Conservation (phyloP, 2,113 vertebrate genomes). For the Poecilia latipinna region DNA sequence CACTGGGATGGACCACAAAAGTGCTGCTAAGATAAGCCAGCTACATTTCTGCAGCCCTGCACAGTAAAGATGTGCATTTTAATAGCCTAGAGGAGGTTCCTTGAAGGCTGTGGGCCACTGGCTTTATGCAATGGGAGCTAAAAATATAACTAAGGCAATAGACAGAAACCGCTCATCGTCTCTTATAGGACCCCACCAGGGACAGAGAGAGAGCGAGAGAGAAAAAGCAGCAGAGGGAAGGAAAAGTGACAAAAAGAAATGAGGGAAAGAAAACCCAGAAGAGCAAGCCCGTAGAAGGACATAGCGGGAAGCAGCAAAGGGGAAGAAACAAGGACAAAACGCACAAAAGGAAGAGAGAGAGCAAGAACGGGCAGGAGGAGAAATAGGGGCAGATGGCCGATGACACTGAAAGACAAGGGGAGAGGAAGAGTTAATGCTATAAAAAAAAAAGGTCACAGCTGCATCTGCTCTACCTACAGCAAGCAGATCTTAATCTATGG, state of each 20-base stretch:
- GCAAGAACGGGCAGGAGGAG: conserved; percentile 7
- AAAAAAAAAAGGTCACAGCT: conserved; percentile 60
- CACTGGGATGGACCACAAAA: conserved; percentile 18
- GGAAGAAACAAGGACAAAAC: conserved; percentile 59
- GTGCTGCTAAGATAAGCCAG: conserved; percentile 6
- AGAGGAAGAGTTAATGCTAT: conserved; percentile 44
- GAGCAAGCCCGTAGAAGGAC: conserved; percentile 68
- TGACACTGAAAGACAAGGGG: conserved; percentile 25
- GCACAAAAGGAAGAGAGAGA: conserved; percentile 38
- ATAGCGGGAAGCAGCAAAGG: conserved; percentile 42
- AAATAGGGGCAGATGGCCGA: conserved; percentile 25
- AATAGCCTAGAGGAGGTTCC: conserved; percentile 54
- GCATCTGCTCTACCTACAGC: conserved; percentile 72
- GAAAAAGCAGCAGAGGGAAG: neutral
- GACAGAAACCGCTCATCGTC: conserved; percentile 71
- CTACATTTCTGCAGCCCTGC: conserved; percentile 33
- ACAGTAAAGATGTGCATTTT: conserved; percentile 40
- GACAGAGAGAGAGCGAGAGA: conserved; percentile 35
- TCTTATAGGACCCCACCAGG: conserved; percentile 72
- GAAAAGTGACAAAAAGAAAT: conserved; percentile 1
- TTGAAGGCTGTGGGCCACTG: conserved; percentile 55
- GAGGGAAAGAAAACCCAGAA: conserved; percentile 36
- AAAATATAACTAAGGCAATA: conserved; percentile 76
- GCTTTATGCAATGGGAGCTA: conserved; percentile 61
- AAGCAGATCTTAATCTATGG: conserved; percentile 76